Evolutionary conservation across 1,140 invertebrate genomes (phyloP), one percentile per base, ranked within the genome.

Genomic region (Octopus sinensis): DNA sequence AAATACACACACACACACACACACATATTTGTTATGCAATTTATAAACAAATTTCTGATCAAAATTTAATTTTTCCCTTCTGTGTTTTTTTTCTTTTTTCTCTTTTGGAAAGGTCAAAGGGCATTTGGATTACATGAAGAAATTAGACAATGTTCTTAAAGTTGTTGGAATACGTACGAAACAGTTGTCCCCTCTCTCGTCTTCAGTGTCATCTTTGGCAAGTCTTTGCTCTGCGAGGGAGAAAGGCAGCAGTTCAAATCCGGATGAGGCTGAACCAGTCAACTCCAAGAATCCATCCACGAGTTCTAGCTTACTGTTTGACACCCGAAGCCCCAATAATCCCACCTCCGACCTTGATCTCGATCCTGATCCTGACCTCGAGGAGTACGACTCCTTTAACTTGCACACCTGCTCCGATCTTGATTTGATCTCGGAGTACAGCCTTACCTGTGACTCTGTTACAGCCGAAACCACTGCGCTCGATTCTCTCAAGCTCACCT

Each of bases 61-160:
- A 5, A 9, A 43, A 10, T 0, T 6, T 23, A 13, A 53, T 4
- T 13, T 77, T 1, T 12, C 43, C 10, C 7, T 76, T 10, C 10
- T 76, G 10, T 10, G 13, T 77, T 23, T 23, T 52, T 54, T 5
- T 6, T 78, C 76, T 53, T 52, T 78, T 80, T 78, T 62, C 78
- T 80, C 77, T 78, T 75, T 83, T 23, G 75, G 30, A 13, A 76
- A 90, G 90, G 88, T 90, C 9, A 85, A 82, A 82, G 89, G 89
- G 7, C 90, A 91, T 82, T 92, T 92, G 86, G 94, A 94, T 84
- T 94, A 94, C 88, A 90, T 92, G 23, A 92, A 92, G n/a, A 93
- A 94, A 86, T 91, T 94, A 83, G 90, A 91, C 80, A 91, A 90
- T 6, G 92, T 94, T 51, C 83, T 92, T 79, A 89, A 90, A 81